A percentile compares a stretch with the other conserved stretches of the same genome.
These are phyloP conservation scores for Cebus imitator DNA, from an alignment of 2,113 vertebrate genomes.

Conservation along the genomic window DNA sequence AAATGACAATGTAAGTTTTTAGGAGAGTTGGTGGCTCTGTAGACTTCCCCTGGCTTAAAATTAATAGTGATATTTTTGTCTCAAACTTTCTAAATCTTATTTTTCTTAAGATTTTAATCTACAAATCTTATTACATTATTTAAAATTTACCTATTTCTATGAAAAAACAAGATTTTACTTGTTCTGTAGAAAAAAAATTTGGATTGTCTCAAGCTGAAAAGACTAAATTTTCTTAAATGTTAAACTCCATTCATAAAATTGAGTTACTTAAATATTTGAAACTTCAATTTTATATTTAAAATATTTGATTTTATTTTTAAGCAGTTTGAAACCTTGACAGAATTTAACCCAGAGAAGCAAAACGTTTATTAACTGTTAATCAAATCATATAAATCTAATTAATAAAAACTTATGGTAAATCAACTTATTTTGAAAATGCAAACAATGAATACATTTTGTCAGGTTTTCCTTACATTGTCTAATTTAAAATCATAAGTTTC, in stretches of 20 bases:
- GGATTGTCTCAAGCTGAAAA: neutral
- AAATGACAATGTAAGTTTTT: neutral
- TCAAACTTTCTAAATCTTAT: neutral
- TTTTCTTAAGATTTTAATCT: constrained; percentile 11
- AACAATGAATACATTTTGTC: neutral
- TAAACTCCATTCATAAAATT: neutral
- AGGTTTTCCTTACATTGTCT: neutral
- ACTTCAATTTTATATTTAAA: neutral
- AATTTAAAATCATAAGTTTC: neutral
- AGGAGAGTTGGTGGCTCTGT: neutral
- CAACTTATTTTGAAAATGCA: neutral
- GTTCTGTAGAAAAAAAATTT: neutral
- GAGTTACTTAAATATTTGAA: neutral
- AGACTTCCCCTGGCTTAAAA: neutral
- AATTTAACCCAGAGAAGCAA: neutral
- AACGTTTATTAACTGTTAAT: neutral
- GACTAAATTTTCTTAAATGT: neutral
- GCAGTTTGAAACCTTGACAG: neutral
- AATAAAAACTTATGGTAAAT: neutral
- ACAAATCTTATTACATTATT: neutral
- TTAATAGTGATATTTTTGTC: neutral
- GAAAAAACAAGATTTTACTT: neutral
- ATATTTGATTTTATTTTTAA: neutral
- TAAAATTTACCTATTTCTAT: neutral
- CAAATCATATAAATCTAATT: neutral